These are phyloP conservation scores for Darevskia nairensis DNA, from an alignment of 2,797 vertebrate genomes.

Conservation along the genomic window DNA sequence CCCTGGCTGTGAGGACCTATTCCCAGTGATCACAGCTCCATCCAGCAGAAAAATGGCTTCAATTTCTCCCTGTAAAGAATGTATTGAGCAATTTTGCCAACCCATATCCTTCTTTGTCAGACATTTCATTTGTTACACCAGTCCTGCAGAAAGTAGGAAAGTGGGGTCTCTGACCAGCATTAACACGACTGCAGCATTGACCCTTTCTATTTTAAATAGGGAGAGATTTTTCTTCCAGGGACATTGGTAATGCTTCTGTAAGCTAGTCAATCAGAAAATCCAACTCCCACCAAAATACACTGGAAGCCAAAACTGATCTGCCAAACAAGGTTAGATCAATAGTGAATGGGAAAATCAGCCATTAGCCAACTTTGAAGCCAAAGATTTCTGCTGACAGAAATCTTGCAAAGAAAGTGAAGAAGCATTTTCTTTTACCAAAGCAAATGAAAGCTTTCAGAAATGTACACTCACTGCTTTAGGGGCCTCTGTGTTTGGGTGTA, in stretches of 20 bases:
- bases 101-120: constrained; percentile 55
- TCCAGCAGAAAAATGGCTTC: constrained; percentile 61
- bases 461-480: constrained; percentile 27
- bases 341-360: rapidly evolving
- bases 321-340: rapidly evolving
- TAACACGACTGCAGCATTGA: rapidly evolving
- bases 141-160: background rate
- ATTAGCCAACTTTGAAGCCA: rapidly evolving
- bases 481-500: constrained; percentile 45
- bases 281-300: background rate
- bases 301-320: background rate
- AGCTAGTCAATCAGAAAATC: rapidly evolving
- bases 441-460: constrained; percentile 31
- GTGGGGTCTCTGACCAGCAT: rapidly evolving
- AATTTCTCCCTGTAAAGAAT: constrained; percentile 44
- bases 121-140: constrained; percentile 37
- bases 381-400: rapidly evolving
- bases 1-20: constrained; percentile 48
- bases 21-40: constrained; percentile 45
- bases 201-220: background rate
- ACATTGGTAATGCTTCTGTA: background rate
- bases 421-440: constrained; percentile 30
- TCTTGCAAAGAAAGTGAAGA: background rate
- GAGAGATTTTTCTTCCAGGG: background rate
- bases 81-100: constrained; percentile 48